Percentiles rank a stretch among this genome's conserved stretches.
These are phyloP conservation scores for Peucedramus taeniatus DNA, from an alignment of 2,113 vertebrate genomes.

Conservation along the genomic window DNA sequence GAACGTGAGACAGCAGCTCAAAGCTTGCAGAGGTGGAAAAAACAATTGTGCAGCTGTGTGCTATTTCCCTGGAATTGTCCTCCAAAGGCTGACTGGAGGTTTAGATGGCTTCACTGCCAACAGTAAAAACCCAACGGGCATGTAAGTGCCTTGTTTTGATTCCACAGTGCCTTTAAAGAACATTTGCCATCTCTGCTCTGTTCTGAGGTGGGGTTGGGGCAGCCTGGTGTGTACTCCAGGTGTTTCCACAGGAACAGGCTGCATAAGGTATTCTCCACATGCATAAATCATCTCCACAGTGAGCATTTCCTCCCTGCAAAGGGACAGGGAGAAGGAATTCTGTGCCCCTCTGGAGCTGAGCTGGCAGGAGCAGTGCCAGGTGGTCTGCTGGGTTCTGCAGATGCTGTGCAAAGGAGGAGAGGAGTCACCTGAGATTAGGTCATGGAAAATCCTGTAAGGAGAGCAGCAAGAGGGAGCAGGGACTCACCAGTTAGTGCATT, in stretches of 20 bases:
- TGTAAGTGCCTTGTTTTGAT: not conserved
- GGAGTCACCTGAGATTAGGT: not conserved
- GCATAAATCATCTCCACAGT: not conserved
- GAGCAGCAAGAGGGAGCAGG: fast-evolving
- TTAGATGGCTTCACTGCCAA: not conserved
- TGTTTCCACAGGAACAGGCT: not conserved
- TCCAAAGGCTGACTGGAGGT: not conserved
- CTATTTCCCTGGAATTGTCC: not conserved
- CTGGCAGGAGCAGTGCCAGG: not conserved
- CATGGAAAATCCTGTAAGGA: not conserved
- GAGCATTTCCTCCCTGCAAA: not conserved
- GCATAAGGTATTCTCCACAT: fast-evolving
- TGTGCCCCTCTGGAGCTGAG: not conserved
- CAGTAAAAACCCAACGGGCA: not conserved
- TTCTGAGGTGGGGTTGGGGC: not conserved
- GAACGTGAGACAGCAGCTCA: not conserved
- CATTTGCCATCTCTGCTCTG: not conserved
- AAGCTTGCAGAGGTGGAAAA: not conserved
- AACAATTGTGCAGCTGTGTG: not conserved
- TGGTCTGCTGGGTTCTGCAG: not conserved
- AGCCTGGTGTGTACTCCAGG: not conserved
- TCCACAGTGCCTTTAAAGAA: not conserved
- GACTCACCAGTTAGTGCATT: fast-evolving
- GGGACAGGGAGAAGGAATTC: not conserved
- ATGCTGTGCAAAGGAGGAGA: not conserved